Evolutionary conservation across 2,113 vertebrate genomes (phyloP).

Genomic region (Odocoileus virginianus): DNA sequence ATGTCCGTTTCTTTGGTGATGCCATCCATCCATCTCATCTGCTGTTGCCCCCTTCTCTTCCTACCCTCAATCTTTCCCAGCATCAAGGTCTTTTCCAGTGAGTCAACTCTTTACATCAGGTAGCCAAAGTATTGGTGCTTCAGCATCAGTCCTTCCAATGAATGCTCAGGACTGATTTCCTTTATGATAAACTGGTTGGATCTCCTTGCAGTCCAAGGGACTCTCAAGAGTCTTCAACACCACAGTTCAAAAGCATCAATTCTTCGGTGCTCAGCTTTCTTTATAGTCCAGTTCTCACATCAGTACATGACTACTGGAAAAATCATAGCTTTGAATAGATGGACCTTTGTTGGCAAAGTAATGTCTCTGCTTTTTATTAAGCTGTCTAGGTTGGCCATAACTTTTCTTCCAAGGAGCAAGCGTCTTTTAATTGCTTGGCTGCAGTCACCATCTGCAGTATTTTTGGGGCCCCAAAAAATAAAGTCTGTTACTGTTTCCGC

Average conservation of each 20-base stretch:
- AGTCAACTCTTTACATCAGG: not conserved
- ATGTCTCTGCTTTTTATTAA: not conserved
- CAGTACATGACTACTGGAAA: not conserved
- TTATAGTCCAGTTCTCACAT: not conserved
- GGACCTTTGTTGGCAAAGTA: not conserved
- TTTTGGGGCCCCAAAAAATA: not conserved
- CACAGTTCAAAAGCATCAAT: not conserved
- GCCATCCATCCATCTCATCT: not conserved
- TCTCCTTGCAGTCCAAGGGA: not conserved
- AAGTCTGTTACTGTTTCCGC: not conserved
- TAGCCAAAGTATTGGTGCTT: not conserved
- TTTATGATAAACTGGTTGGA: not conserved
- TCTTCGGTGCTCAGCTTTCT: not conserved
- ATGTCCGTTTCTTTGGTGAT: not conserved
- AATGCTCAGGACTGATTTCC: not conserved
- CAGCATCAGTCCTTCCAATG: not conserved
- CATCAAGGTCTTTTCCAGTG: not conserved
- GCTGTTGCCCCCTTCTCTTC: not conserved
- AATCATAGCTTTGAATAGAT: not conserved
- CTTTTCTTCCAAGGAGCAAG: not conserved
- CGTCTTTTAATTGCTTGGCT: not conserved
- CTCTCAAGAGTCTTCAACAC: not conserved
- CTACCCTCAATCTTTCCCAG: not conserved
- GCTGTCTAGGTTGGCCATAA: not conserved
- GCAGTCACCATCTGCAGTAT: not conserved